These are phyloP conservation scores for Protaetia brevitarsis DNA, from an alignment of 1,140 invertebrate species.

Conservation along the genomic window DNA sequence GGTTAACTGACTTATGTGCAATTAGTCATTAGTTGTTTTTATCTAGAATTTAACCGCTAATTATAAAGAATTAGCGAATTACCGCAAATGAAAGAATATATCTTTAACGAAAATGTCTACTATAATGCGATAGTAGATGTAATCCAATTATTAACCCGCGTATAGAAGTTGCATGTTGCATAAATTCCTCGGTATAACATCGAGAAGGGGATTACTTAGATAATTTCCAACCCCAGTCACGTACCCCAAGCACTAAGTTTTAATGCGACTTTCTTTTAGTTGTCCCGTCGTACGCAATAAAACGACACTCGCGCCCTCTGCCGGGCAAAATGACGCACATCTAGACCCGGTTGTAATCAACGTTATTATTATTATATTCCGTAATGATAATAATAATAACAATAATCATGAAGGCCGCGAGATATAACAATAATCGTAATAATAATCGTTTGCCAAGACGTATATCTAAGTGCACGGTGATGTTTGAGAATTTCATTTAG, in stretches of 20 bases:
- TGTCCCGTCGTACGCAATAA: not conserved
- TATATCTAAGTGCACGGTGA: not conserved
- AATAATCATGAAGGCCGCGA: conserved; percentile 3
- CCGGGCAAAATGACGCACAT: not conserved
- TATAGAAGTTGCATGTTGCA: too few relatives aligned
- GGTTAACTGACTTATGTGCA: conserved; percentile 4
- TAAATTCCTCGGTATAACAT: too few relatives aligned
- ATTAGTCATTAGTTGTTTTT: conserved; percentile 5
- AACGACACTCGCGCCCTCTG: not conserved
- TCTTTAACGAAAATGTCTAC: too few relatives aligned
- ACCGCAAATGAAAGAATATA: not conserved
- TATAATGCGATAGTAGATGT: too few relatives aligned
- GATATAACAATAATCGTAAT: conserved; percentile 1
- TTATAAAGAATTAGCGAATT: not conserved
- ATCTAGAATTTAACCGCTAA: not conserved
- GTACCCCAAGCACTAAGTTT: too few relatives aligned
- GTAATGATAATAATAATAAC: conserved; percentile 10
- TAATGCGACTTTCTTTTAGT: too few relatives aligned
- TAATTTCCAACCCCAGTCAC: too few relatives aligned
- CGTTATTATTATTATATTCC: conserved; percentile 10
- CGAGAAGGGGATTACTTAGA: too few relatives aligned
- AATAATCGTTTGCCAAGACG: conserved; percentile 8
- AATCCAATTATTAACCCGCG: too few relatives aligned
- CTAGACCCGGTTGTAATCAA: not conserved
- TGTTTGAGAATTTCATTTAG: not conserved